Evolutionary conservation across 2,113 vertebrate species (phyloP).

Genomic region (Tympanuchus pallidicinctus): DNA sequence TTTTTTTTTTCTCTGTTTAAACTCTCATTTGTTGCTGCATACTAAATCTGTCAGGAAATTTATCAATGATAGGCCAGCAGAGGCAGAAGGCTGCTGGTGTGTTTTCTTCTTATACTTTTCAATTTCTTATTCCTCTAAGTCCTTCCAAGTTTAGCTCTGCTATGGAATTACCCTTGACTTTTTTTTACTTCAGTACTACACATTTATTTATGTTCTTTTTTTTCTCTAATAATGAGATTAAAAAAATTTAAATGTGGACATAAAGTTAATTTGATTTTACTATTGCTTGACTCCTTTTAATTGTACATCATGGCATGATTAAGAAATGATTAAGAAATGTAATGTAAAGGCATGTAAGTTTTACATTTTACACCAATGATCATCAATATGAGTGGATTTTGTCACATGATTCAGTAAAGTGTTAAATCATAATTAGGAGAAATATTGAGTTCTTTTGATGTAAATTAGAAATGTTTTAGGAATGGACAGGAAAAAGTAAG

Average conservation of each 20-base stretch:
- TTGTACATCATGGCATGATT: conserved; percentile 21
- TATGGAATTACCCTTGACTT: neutral
- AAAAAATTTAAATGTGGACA: conserved; percentile 54
- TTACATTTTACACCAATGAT: conserved; percentile 59
- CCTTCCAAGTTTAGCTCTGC: neutral
- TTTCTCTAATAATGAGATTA: neutral
- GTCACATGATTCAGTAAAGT: conserved; percentile 39
- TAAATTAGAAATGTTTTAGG: conserved; percentile 6
- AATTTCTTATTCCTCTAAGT: neutral
- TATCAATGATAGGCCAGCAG: conserved; percentile 76
- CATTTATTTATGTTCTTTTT: conserved; percentile 29
- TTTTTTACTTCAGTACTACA: neutral
- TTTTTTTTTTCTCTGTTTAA: conserved; percentile 73
- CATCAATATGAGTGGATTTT: conserved; percentile 60
- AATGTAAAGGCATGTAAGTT: conserved; percentile 61
- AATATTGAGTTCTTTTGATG: neutral
- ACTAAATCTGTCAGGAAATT: conserved; percentile 80
- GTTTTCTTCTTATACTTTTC: conserved; percentile 44
- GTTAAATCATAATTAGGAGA: conserved; percentile 52
- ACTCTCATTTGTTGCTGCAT: conserved; percentile 69
- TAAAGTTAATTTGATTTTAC: conserved; percentile 77
- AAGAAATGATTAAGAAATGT: conserved; percentile 18
- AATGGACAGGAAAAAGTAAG: neutral
- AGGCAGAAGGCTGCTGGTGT: conserved; percentile 44
- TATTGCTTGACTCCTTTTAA: conserved; percentile 75